Base-by-base conservation (phyloP, 2,797 vertebrate species). In the Hoplostethus atlanticus region DNA sequence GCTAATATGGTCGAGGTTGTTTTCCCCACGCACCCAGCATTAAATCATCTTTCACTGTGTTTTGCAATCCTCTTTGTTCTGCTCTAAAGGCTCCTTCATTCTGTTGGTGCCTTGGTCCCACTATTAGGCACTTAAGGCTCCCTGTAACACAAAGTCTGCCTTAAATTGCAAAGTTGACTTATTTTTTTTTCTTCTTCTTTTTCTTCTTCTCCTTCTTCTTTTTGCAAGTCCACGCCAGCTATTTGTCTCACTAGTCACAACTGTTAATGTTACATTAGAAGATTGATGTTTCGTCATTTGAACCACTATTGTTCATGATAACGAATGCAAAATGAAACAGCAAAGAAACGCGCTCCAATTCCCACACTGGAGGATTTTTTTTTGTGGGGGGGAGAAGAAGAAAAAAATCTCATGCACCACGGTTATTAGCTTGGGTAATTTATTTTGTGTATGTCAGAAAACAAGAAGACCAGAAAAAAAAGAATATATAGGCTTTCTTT, bases 361-460 rank as follows among this genome's bases (percentile, higher is more conserved):
- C 68, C 38, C 75, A 56, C 55, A 65, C 15, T 25, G 71, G 75
- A 69, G 70, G 67, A 1, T 21, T 21, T 21, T 21, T 40, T 62
- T 68, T 60, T 42, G 42, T 55, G 68, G 47, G 15, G 52, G 52
- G 16, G 53, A 47, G 52, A 17, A 51, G 68, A 58, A 63, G 40
- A 40, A 51, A 71, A 68, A 71, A 83, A 77, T 42, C 79, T 63
- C 81, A 52, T 25, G 79, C 76, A 58, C 86, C 61, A 54, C 74
- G 89, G 82, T 91, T 91, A 92, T 94, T 93, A 93, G 81, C 83
- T 71, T 53, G 59, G 77, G 79, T 87, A 87, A 94, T 94, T 93
- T 93, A 89, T 92, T 93, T 84, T 87, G 89, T 91, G 89, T 85
- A 51, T 89, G 90, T 94, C 91, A 92, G 91, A 90, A 93, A 94